Evolutionary conservation across 2,888 invertebrate species (phyloP).

Genomic region (Camponotus fellah): DNA sequence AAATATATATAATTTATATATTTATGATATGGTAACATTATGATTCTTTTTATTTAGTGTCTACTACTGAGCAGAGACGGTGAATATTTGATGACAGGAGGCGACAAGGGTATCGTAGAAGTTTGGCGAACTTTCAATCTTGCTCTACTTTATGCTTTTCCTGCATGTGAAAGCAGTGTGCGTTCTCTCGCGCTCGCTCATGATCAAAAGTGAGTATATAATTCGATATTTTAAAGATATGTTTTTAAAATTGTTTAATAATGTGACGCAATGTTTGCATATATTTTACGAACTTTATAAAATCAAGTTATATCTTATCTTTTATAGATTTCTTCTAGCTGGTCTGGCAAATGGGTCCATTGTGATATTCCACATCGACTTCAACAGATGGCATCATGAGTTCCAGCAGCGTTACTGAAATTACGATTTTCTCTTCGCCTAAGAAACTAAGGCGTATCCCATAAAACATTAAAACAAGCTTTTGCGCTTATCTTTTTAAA

Average conservation of each 20-base stretch:
- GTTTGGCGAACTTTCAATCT: slow-evolving; percentile 99
- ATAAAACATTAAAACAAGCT: neutral
- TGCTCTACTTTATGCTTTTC: slow-evolving; percentile 98
- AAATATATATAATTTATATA: too few relatives aligned
- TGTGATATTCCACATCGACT: slow-evolving; percentile 99
- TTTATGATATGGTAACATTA: neutral
- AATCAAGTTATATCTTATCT: neutral
- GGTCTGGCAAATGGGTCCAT: slow-evolving; percentile 99
- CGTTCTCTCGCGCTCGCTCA: slow-evolving; percentile 98
- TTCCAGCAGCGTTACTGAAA: slow-evolving; percentile 96
- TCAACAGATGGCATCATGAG: slow-evolving; percentile 99
- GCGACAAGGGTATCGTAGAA: slow-evolving; percentile 98
- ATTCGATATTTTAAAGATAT: neutral
- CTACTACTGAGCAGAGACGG: slow-evolving; percentile 98
- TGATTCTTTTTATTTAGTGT: slow-evolving; percentile 89
- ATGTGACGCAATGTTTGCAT: neutral
- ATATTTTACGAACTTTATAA: neutral
- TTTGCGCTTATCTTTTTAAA: slow-evolving; percentile 36
- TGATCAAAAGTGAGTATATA: slow-evolving; percentile 96
- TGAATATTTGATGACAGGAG: slow-evolving; percentile 99
- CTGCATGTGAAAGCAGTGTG: slow-evolving; percentile 98
- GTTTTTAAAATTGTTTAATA: neutral
- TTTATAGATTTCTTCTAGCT: slow-evolving; percentile 96
- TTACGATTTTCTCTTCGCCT: slow-evolving; percentile 62
- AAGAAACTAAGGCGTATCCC: slow-evolving; percentile 46